Percentiles rank a stretch among this genome's conserved stretches.
Evolutionary conservation across 2,113 vertebrate genomes (phyloP).

Genomic region (Anolis carolinensis): DNA sequence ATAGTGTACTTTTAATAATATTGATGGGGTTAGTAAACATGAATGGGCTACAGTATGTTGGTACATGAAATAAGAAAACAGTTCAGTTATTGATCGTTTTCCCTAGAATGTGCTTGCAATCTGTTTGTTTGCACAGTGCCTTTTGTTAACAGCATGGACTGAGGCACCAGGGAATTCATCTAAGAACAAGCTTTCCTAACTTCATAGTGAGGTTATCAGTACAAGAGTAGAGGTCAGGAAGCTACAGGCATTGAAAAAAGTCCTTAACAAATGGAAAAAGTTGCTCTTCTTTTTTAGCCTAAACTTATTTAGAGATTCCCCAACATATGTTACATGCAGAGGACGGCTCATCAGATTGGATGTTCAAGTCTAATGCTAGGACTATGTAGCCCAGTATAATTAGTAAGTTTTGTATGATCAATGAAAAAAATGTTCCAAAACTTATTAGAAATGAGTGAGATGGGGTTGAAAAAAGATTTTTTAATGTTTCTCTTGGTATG

Average conservation of each 20-base stretch:
- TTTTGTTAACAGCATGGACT: constrained; percentile 12
- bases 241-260: constrained; percentile 8
- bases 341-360: neutral
- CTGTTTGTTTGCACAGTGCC: constrained; percentile 15
- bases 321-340: neutral
- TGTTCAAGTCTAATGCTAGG: neutral
- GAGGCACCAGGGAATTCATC: constrained; percentile 7
- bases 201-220: constrained; percentile 9
- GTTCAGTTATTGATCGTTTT: constrained; percentile 13
- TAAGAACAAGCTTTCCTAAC: constrained; percentile 7
- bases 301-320: neutral
- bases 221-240: constrained; percentile 24
- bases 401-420: neutral
- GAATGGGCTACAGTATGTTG: constrained; percentile 15
- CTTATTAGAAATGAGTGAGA: too few species aligned
- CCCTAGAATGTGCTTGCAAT: constrained; percentile 16
- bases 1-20: constrained; percentile 1
- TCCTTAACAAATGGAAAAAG: neutral
- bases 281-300: neutral
- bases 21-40: constrained; percentile 20
- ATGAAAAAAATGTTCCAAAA: too few species aligned
- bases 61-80: constrained; percentile 38
- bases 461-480: too few species aligned
- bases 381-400: neutral
- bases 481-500: too few species aligned